Evolutionary conservation across 2,797 vertebrate genomes (phyloP), one percentile per base, ranked within the genome.

Genomic region (Danionella dracula): DNA sequence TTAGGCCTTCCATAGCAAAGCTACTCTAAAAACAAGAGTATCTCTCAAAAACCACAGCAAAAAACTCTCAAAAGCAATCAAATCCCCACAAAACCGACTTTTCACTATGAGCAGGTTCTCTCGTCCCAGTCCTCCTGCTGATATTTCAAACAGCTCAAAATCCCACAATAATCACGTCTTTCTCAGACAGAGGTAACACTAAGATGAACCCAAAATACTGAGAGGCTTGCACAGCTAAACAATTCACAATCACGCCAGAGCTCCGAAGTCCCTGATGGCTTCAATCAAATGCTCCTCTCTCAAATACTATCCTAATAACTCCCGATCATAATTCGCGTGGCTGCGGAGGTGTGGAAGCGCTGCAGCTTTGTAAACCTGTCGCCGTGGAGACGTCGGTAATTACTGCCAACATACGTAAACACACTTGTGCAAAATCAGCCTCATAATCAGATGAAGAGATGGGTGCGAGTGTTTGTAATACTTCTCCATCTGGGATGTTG

Each of bases 21-120:
- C 4, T 8, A 4, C 2, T 34, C 23, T 3, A 27, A 27, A 27
- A 27, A 27, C 6, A 27, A 27, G n/a, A 13, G 15, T 34, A 23
- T 12, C 5, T 27, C 12, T 46, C 9, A 60, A 46, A 63, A 13
- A 6, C 44, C 37, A 65, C 48, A 21, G 51, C 34, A 17, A 17
- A 21, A 21, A 61, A 32, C 50, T 65, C 42, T 68, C 59, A 19
- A 62, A 51, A 64, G 53, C 48, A 40, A 40, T 13, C 8, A 40
- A 50, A 29, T 57, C 29, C 29, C 23, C 35, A 44, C n/a, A 35
- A 55, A 40, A 46, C 23, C 12, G 73, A 72, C 75, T 72, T 78
- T 74, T 70, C 40, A 13, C 42, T 38, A 55, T 20, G 23, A 27
- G 3, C 3, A 27, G 23, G 3, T 3, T 3, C 23, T 6, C 23